Percentiles rank a stretch among this genome's conserved stretches.
These are phyloP conservation scores for Malurus alboscapulatus DNA, from an alignment of 2,113 vertebrate species.

Conservation along the genomic window DNA sequence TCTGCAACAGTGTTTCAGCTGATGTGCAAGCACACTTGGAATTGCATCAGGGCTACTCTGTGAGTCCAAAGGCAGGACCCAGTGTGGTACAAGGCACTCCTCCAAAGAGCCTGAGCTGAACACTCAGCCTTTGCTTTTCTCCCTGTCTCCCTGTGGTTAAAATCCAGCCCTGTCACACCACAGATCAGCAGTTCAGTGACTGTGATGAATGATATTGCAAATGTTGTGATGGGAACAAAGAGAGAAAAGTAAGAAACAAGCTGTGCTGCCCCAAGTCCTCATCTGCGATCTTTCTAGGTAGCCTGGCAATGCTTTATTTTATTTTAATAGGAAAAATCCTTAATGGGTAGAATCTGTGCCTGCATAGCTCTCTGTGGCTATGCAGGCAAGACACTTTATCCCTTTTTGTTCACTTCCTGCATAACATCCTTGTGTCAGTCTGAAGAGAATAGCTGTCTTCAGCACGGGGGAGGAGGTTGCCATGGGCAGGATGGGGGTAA, in stretches of 20 bases:
- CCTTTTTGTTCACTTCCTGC: not conserved
- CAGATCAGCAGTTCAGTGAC: not conserved
- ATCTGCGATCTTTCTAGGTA: not conserved
- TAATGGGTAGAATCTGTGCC: not conserved
- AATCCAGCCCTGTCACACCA: not conserved
- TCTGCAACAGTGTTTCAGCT: not conserved
- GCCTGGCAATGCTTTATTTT: not conserved
- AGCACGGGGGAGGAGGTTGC: not conserved
- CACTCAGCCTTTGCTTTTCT: not conserved
- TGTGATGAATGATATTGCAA: not conserved
- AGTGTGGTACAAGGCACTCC: not conserved
- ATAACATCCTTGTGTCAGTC: rapidly evolving
- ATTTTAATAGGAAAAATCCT: not conserved
- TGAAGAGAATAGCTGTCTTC: not conserved
- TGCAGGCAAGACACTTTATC: not conserved
- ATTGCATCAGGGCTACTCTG: not conserved
- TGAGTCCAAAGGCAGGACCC: not conserved
- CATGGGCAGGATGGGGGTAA: too few relatives aligned
- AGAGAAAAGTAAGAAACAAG: not conserved
- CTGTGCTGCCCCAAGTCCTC: not conserved
- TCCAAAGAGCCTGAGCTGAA: not conserved
- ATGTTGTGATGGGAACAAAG: not conserved
- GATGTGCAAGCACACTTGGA: not conserved
- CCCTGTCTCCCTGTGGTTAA: not conserved
- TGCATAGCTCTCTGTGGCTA: not conserved